These are phyloP conservation scores for Benitochromis conjunctus DNA, from an alignment of 2,113 vertebrate species.

Conservation along the genomic window DNA sequence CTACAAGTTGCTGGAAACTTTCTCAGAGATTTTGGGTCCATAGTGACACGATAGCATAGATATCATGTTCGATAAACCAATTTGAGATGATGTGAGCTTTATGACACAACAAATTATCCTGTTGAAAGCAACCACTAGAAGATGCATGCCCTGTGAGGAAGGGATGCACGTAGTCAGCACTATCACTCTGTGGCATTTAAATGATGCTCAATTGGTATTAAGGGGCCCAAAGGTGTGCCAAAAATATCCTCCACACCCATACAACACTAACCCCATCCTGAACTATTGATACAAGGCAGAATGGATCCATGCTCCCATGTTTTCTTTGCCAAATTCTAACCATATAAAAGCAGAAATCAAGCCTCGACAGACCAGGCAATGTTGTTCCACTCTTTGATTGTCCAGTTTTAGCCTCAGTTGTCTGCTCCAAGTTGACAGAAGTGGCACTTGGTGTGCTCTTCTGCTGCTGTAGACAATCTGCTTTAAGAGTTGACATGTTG, in stretches of 20 bases:
- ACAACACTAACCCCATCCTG: background rate
- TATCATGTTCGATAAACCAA: too few relatives aligned
- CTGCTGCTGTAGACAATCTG: background rate
- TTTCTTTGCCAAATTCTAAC: background rate
- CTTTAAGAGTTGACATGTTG: background rate
- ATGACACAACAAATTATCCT: too few relatives aligned
- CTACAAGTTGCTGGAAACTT: background rate
- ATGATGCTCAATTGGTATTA: background rate
- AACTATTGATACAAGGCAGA: background rate
- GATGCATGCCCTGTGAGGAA: background rate
- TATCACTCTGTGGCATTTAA: background rate
- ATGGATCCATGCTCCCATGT: background rate
- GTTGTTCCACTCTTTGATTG: background rate
- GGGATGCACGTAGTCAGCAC: rapidly evolving
- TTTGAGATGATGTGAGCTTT: too few relatives aligned
- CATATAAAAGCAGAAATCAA: background rate
- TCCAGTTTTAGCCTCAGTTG: background rate
- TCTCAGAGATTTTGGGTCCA: background rate
- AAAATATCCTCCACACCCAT: background rate
- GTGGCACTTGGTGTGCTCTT: background rate
- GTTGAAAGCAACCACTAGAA: background rate
- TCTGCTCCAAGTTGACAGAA: background rate
- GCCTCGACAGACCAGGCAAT: rapidly evolving
- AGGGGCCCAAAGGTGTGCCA: background rate
- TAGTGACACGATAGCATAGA: background rate